phyloP scores from a whole-genome alignment of 2,888 invertebrate species.

The Patella ulyssiponensis region DNA sequence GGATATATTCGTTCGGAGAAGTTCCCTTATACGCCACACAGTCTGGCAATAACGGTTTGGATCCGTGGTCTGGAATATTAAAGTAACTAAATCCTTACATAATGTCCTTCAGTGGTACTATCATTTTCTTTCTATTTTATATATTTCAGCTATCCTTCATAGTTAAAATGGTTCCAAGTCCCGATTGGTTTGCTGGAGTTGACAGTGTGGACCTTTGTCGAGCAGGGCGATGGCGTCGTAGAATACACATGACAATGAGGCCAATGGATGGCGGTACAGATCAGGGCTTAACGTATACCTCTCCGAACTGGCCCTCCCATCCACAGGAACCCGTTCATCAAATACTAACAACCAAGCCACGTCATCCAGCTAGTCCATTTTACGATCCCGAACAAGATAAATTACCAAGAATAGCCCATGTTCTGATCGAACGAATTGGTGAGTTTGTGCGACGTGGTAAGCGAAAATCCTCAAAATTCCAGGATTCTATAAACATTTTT shows the following conservation, averaged over 20 bases:
- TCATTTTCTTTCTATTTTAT: background rate
- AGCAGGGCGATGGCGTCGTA: conserved; percentile 92
- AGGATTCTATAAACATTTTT: background rate
- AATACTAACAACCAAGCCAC: conserved; percentile 90
- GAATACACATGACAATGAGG: conserved; percentile 90
- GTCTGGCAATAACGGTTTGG: too few relatives aligned
- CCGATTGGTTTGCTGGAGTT: conserved; percentile 93
- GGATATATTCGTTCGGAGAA: too few relatives aligned
- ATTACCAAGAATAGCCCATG: conserved; percentile 90
- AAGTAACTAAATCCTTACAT: too few relatives aligned
- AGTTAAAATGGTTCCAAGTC: conserved; percentile 91
- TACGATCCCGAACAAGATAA: conserved; percentile 91
- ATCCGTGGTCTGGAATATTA: too few relatives aligned
- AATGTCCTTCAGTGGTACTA: too few relatives aligned
- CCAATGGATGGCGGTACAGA: conserved; percentile 95
- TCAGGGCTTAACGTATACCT: conserved; percentile 95
- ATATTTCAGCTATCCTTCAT: conserved; percentile 85
- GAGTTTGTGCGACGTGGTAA: conserved; percentile 45
- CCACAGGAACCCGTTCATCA: conserved; percentile 90
- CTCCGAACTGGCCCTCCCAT: conserved; percentile 95
- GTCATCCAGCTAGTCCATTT: conserved; percentile 94
- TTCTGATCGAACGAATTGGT: conserved; percentile 74
- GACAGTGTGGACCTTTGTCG: conserved; percentile 92
- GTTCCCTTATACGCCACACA: too few relatives aligned
- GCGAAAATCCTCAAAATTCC: conserved; percentile 16